These are phyloP conservation scores for Sciurus carolinensis DNA, from an alignment of 2,797 vertebrate species.

Conservation along the genomic window DNA sequence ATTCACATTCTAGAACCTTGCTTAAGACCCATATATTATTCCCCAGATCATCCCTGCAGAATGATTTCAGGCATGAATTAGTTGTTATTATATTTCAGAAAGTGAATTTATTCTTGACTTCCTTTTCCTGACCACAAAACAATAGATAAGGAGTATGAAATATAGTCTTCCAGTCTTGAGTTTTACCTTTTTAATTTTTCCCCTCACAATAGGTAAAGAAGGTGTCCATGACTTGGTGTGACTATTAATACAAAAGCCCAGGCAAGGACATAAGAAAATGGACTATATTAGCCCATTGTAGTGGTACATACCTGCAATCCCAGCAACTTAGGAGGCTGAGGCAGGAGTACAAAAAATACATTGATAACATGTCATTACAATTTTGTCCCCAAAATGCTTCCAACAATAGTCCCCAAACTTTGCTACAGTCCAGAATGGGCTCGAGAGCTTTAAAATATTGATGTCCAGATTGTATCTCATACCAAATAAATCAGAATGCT, in stretches of 20 bases:
- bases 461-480: not conserved
- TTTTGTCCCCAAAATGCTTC: not conserved
- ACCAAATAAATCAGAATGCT: not conserved
- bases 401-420: not conserved
- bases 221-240: not conserved
- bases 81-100: not conserved
- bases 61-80: slow-evolving; percentile 21
- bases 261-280: not conserved
- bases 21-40: not conserved
- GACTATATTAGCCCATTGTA: not conserved
- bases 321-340: too few relatives aligned
- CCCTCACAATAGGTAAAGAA: not conserved
- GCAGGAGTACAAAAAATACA: not conserved
- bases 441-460: slow-evolving; percentile 12
- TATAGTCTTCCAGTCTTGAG: not conserved
- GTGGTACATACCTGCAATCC: too few relatives aligned
- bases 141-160: not conserved
- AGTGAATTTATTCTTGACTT: not conserved
- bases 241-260: not conserved
- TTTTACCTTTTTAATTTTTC: too few relatives aligned
- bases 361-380: not conserved
- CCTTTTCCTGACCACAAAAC: not conserved
- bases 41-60: not conserved
- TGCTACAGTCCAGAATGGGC: not conserved
- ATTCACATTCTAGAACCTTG: not conserved